Percentiles rank a stretch among this genome's conserved stretches.
phyloP scores from a whole-genome alignment of 2,797 vertebrate species.

The Pangasius mekongensis region DNA sequence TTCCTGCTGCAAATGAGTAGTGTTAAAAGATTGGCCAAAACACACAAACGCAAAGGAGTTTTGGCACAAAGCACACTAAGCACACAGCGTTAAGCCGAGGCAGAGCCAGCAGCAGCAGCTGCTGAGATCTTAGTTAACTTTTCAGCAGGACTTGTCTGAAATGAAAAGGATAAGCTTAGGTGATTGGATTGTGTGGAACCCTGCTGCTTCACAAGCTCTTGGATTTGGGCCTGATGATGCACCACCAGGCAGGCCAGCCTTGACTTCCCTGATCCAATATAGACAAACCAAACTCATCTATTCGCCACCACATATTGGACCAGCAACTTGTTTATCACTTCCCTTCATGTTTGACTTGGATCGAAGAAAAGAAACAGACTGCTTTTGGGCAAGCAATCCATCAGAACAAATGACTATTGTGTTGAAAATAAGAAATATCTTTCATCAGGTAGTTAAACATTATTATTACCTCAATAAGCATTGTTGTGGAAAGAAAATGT shows the following conservation, averaged over 20 bases:
- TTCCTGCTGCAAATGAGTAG: constrained; percentile 57
- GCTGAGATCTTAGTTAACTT: constrained; percentile 60
- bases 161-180: constrained; percentile 37
- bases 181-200: constrained; percentile 47
- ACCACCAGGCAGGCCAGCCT: constrained; percentile 10
- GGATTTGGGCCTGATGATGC: constrained; percentile 52
- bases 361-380: background rate
- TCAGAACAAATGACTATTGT: constrained; percentile 5
- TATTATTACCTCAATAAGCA: background rate
- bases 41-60: constrained; percentile 65
- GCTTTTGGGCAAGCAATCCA: background rate
- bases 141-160: constrained; percentile 42
- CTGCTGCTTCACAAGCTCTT: constrained; percentile 50
- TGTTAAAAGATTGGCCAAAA: constrained; percentile 65
- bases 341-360: constrained; percentile 12
- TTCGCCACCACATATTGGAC: background rate
- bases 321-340: constrained; percentile 13
- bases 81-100: constrained; percentile 57
- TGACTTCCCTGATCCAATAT: constrained; percentile 25
- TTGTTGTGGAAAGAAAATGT: background rate
- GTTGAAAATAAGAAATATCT: constrained; percentile 17
- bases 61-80: constrained; percentile 59
- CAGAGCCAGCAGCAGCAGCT: constrained; percentile 55
- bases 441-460: constrained; percentile 23
- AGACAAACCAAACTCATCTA: constrained; percentile 36